Conservation (phyloP, 2,888 invertebrate species). For the Cephus pulcher region DNA sequence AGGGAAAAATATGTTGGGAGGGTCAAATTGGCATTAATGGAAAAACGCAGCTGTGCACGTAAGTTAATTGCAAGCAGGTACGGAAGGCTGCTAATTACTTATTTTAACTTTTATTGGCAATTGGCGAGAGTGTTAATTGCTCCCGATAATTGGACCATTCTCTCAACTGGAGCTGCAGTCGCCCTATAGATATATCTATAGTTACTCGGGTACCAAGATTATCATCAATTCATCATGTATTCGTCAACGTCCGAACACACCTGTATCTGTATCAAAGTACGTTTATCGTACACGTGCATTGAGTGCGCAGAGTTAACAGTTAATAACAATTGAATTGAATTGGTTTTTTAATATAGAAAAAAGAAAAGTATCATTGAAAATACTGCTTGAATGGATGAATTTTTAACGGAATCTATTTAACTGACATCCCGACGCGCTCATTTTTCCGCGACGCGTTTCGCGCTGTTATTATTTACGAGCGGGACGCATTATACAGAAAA, state of each 20-base stretch:
- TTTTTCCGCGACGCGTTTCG: conserved; percentile 39
- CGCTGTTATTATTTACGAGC: conserved; percentile 56
- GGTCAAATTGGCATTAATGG: conserved; percentile 42
- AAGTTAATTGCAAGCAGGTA: conserved; percentile 56
- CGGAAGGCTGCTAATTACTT: conserved; percentile 55
- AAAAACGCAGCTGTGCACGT: conserved; percentile 44
- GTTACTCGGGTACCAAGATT: too few relatives aligned
- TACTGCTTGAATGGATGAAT: conserved; percentile 22
- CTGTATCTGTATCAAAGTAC: too few relatives aligned
- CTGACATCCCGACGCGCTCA: conserved; percentile 20
- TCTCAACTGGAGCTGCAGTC: too few relatives aligned
- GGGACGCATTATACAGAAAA: conserved; percentile 54
- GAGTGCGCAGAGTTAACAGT: too few relatives aligned
- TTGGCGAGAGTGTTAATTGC: conserved; percentile 55
- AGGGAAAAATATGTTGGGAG: not conserved
- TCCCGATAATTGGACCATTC: conserved; percentile 45
- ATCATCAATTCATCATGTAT: too few relatives aligned
- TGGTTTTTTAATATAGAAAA: too few relatives aligned
- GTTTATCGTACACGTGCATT: too few relatives aligned
- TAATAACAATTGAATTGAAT: too few relatives aligned
- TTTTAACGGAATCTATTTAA: conserved; percentile 52
- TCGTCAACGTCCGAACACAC: too few relatives aligned
- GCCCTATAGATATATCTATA: too few relatives aligned
- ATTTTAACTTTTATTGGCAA: conserved; percentile 57
- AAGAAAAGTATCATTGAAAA: too few relatives aligned